Evolutionary conservation across 1,140 invertebrate genomes (phyloP).

Genomic region (Stratiolaelaps scimitus): DNA sequence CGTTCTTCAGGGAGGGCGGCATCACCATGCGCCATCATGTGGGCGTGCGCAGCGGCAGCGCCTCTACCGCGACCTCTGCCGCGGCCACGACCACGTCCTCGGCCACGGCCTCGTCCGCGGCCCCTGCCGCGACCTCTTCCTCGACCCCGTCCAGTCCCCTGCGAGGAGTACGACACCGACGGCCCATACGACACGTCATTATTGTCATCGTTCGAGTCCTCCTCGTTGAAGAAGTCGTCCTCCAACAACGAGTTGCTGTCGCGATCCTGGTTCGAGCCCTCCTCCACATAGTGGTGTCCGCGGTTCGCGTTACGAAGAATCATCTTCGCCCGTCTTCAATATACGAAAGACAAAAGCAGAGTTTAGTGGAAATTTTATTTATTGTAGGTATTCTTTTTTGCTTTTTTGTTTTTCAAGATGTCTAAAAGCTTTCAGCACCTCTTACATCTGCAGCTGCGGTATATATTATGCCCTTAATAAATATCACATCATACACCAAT

Average conservation of each 20-base stretch:
- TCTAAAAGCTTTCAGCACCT: no score
- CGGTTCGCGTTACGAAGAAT: constrained; percentile 28
- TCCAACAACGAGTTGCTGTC: constrained; percentile 27
- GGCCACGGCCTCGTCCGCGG: constrained; percentile 33
- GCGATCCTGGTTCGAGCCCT: constrained; percentile 12
- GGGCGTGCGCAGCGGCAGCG: constrained; percentile 1
- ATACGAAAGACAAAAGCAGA: no score
- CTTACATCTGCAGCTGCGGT: no score
- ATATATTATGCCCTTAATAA: no score
- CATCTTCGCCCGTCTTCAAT: background rate
- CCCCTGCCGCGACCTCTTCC: constrained; percentile 36
- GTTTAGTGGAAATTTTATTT: no score
- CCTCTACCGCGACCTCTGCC: constrained; percentile 22
- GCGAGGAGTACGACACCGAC: constrained; percentile 28
- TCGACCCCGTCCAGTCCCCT: constrained; percentile 19
- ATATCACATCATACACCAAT: no score
- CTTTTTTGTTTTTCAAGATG: no score
- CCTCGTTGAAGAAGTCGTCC: constrained; percentile 29
- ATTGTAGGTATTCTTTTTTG: no score
- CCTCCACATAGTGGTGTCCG: constrained; percentile 17
- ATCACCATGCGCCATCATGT: background rate
- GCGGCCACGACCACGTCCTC: constrained; percentile 30
- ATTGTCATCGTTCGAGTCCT: constrained; percentile 24
- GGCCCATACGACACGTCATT: constrained; percentile 24
- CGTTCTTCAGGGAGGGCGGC: constrained; percentile 2